Base-by-base conservation (phyloP, 2,888 invertebrate species). In the Coelinius sp. region DNA sequence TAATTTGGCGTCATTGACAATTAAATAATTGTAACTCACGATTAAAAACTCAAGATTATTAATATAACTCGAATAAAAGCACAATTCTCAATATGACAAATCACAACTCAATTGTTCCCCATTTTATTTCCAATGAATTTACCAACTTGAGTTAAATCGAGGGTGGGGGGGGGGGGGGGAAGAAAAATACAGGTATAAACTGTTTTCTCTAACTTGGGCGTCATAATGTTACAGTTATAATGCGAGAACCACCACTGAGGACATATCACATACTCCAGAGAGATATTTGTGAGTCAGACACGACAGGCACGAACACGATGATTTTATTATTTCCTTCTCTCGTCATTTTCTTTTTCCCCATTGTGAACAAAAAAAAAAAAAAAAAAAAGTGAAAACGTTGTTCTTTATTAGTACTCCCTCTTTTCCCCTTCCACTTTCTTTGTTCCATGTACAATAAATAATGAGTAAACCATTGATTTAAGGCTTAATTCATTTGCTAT, bases 331-430 rank as follows among this genome's bases (percentile, higher is more conserved):
- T 14, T 14, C 17, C 10, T 17, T 49, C 46, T 17, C n/a, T n/a
- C n/a, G n/a, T n/a, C n/a, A n/a, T n/a, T n/a, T n/a, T n/a, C n/a
- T 20, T 49, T 49, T 20, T 49, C 10, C 20, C 8, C 17, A 17
- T 1, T 7, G 46, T 6, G 31, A 8, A 31, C 31, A 31, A 20
- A 14, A 20, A 49, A 3, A 49, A 49, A 49, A 49, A 41, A 41
- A 41, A 41, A n/a, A 10, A 10, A 5, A 41, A 41, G 10, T 75
- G 73, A 79, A 78, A 78, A 80, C 76, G 71, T 64, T 12, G 77
- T 41, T n/a, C 41, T 41, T 41, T 41, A 41, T 41, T n/a, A 41
- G n/a, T 12, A 1, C 41, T 12, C 41, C 10, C 41, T n/a, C 41
- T n/a, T n/a, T 1, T 2, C 41, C 41, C 41, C 41, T 41, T n/a